phyloP scores from a whole-genome alignment of 2,797 vertebrate species.

The Falco columbarius region DNA sequence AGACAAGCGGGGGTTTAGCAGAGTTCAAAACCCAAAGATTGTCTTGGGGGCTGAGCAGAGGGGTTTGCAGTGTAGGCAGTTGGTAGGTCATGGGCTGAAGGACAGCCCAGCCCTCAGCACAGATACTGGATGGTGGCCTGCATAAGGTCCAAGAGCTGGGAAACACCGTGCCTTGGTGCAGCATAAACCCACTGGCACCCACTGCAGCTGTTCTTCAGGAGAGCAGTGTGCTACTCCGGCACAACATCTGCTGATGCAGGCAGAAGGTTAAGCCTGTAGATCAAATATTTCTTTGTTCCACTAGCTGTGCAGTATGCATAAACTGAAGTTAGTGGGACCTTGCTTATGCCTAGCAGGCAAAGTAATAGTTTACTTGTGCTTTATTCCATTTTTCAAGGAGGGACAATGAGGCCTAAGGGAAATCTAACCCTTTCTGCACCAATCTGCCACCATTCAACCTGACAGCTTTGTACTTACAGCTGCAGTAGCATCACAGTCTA shows the following conservation, averaged over 20 bases:
- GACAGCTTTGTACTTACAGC: background rate
- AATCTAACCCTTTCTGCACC: background rate
- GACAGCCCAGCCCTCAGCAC: background rate
- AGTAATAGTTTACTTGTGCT: background rate
- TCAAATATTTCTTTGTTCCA: background rate
- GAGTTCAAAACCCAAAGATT: background rate
- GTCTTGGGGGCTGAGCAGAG: background rate
- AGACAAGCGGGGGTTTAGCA: background rate
- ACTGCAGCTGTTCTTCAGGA: background rate
- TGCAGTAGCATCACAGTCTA: background rate
- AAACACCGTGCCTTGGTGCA: rapidly evolving
- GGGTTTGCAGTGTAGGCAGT: rapidly evolving
- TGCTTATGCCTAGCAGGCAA: background rate
- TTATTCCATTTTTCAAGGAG: background rate
- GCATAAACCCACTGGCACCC: background rate
- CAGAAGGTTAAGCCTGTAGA: background rate
- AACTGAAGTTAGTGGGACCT: background rate
- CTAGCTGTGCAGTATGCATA: background rate
- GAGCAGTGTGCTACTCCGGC: background rate
- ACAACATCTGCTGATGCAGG: background rate
- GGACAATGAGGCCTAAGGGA: background rate
- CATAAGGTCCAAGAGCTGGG: background rate
- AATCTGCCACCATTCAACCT: background rate
- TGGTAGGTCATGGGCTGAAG: background rate
- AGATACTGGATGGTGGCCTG: background rate